Evolutionary conservation across 2,888 invertebrate species (phyloP).

Genomic region (Hirtodrosophila trivittata): DNA sequence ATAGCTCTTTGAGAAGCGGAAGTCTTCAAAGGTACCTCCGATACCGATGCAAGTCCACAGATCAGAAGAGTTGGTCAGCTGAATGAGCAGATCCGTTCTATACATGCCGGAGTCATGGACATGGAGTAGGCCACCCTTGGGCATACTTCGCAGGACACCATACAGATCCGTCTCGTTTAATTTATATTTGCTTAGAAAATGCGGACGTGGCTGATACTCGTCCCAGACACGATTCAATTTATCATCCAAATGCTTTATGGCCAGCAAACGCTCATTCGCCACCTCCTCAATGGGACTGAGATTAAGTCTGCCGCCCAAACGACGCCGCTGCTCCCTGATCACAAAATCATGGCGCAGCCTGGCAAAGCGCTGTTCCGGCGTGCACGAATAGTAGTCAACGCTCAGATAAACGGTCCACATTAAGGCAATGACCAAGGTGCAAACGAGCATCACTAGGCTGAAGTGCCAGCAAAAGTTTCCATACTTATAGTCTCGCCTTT

Average conservation of each 20-base stretch:
- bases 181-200: conserved; percentile 36
- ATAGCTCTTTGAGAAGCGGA: conserved; percentile 40
- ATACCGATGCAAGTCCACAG: conserved; percentile 60
- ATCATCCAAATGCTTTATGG: conserved; percentile 85
- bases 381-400: conserved; percentile 22
- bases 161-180: conserved; percentile 86
- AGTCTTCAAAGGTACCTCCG: conserved; percentile 35
- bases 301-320: conserved; percentile 68
- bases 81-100: conserved; percentile 86
- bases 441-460: conserved; percentile 39
- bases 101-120: conserved; percentile 87
- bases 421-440: conserved; percentile 34
- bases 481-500: conserved; percentile 18
- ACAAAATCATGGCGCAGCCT: conserved; percentile 11
- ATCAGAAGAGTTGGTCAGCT: conserved; percentile 64
- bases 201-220: conserved; percentile 34
- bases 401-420: conserved; percentile 23
- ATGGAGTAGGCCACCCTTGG: conserved; percentile 90
- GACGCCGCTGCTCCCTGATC: conserved; percentile 24
- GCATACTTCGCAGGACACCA: conserved; percentile 87
- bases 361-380: conserved; percentile 29
- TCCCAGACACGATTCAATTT: conserved; percentile 77
- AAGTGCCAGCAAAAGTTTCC: conserved; percentile 42
- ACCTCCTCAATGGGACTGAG: conserved; percentile 72
- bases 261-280: conserved; percentile 86